phyloP scores from a whole-genome alignment of 1,140 invertebrate species.

The Eueides isabella region DNA sequence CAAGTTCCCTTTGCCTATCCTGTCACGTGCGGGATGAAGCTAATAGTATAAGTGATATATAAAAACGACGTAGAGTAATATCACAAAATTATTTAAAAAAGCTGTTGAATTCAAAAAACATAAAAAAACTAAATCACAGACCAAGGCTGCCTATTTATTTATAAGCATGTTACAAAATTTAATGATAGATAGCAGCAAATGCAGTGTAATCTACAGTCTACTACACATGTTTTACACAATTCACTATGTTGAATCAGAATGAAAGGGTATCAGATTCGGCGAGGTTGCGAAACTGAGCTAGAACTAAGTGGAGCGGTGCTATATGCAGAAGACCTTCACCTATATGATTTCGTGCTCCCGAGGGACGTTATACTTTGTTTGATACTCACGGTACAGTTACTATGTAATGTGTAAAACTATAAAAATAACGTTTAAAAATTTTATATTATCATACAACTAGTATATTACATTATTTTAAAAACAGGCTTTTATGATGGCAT shows the following conservation, averaged over 20 bases:
- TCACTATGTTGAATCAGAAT: conserved; percentile 18
- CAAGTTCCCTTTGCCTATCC: too few species aligned
- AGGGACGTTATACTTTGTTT: conserved; percentile 50
- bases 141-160: conserved; percentile 3
- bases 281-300: conserved; percentile 56
- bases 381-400: conserved; percentile 5
- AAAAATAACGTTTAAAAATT: too few species aligned
- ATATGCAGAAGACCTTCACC: conserved; percentile 78
- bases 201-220: not conserved
- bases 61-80: not conserved
- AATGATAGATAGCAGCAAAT: conserved; percentile 9
- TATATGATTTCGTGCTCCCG: conserved; percentile 60
- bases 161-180: conserved; percentile 10
- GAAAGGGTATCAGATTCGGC: conserved; percentile 25
- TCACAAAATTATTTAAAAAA: not conserved
- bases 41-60: too few species aligned
- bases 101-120: not conserved
- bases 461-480: too few species aligned
- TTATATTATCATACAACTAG: too few species aligned
- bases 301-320: conserved; percentile 62
- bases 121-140: not conserved
- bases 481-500: not conserved
- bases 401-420: not conserved
- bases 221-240: conserved; percentile 12
- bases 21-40: too few species aligned